A percentile compares a stretch with the other conserved stretches of the same genome.
phyloP scores from a whole-genome alignment of 2,888 invertebrate genomes.

The Unio pictorum region DNA sequence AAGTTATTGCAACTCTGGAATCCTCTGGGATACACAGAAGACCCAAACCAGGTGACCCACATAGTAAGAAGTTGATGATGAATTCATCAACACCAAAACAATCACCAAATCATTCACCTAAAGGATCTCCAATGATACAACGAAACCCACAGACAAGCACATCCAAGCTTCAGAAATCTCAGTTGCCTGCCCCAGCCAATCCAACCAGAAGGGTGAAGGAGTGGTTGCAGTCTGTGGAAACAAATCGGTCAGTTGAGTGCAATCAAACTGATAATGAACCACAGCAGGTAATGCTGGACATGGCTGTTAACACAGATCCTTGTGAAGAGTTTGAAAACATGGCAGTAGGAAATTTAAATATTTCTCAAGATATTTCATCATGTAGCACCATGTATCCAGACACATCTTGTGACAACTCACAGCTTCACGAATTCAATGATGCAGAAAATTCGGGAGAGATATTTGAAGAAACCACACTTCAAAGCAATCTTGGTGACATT shows the following conservation, averaged over 20 bases:
- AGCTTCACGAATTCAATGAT: conserved; percentile 24
- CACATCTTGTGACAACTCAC: conserved; percentile 32
- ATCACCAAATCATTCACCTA: conserved; percentile 48
- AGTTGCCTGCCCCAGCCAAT: conserved; percentile 46
- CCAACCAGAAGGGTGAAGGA: conserved; percentile 64
- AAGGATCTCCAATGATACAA: conserved; percentile 46
- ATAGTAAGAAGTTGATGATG: conserved; percentile 33
- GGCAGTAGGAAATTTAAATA: conserved; percentile 20
- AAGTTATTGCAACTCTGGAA: conserved; percentile 39
- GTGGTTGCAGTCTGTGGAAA: conserved; percentile 67
- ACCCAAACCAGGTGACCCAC: conserved; percentile 39
- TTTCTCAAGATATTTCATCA: conserved; percentile 32
- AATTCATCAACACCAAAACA: conserved; percentile 53
- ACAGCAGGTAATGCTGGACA: conserved; percentile 30
- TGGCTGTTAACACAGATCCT: conserved; percentile 43
- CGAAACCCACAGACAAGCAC: conserved; percentile 34
- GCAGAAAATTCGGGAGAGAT: conserved; percentile 18
- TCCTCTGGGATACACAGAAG: conserved; percentile 27
- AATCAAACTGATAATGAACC: neutral
- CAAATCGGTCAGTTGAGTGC: conserved; percentile 28
- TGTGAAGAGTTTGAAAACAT: conserved; percentile 37
- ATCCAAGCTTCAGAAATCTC: conserved; percentile 43
- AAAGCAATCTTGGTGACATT: conserved; percentile 45
- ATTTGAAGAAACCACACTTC: conserved; percentile 18
- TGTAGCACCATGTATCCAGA: conserved; percentile 37